Conservation (phyloP, 2,113 vertebrate species). For the Cebidichthys violaceus region DNA sequence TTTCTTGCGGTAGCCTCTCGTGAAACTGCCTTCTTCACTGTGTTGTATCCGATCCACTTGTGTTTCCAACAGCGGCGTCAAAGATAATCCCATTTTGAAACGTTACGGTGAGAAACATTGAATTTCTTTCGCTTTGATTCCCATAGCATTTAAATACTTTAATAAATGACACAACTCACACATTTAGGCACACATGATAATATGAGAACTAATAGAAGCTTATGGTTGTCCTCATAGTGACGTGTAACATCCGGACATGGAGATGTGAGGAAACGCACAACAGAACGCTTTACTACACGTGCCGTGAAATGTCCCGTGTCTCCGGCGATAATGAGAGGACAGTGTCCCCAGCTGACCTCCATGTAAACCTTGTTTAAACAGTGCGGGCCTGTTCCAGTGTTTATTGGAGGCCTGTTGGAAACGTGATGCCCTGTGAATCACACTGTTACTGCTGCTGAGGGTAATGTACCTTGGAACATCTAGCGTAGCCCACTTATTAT, state of each 20-base stretch:
- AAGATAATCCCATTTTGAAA: too few relatives aligned
- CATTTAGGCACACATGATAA: too few relatives aligned
- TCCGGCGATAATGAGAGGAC: conserved; percentile 48
- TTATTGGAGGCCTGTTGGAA: conserved; percentile 67
- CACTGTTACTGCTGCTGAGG: conserved; percentile 8
- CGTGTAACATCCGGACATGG: neutral
- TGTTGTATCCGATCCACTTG: too few relatives aligned
- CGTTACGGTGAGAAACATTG: too few relatives aligned
- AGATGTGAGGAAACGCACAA: neutral
- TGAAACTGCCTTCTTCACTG: too few relatives aligned
- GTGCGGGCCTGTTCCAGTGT: conserved; percentile 51
- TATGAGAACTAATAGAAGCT: neutral
- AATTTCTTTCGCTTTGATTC: too few relatives aligned
- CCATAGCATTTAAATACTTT: too few relatives aligned
- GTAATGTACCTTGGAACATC: neutral
- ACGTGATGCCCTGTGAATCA: conserved; percentile 61
- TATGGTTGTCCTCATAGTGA: too few relatives aligned
- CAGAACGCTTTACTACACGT: neutral
- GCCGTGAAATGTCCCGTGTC: neutral
- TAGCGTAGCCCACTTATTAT: neutral
- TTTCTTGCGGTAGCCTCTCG: too few relatives aligned
- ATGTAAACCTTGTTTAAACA: conserved; percentile 65
- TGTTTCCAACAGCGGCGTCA: too few relatives aligned
- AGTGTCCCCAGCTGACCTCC: conserved; percentile 54
- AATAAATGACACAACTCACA: too few relatives aligned